Evolutionary conservation across 2,113 vertebrate genomes (phyloP).

Genomic region (Typhlomys cinereus): DNA sequence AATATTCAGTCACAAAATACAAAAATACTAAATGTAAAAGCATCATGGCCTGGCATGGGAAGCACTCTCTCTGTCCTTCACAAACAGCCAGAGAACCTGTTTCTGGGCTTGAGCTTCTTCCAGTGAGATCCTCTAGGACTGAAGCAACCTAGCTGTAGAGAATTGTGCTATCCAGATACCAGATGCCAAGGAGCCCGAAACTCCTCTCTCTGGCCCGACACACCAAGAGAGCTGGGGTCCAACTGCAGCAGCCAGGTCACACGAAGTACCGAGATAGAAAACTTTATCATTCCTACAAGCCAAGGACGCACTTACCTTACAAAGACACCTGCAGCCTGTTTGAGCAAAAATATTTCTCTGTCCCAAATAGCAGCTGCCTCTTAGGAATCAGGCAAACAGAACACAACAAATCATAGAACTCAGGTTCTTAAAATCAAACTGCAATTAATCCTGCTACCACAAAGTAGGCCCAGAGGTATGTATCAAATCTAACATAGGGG

Average conservation of each 20-base stretch:
- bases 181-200: background rate
- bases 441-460: background rate
- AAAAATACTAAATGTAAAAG: background rate
- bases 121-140: background rate
- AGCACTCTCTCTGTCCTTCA: background rate
- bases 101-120: background rate
- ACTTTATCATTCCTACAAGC: background rate
- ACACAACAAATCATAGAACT: background rate
- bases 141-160: background rate
- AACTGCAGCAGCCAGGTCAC: background rate
- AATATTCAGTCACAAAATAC: background rate
- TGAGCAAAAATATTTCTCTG: background rate
- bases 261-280: background rate
- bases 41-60: background rate
- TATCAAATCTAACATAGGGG: background rate
- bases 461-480: background rate
- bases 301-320: background rate
- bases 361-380: background rate
- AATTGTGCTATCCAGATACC: background rate
- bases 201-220: background rate
- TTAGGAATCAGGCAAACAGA: background rate
- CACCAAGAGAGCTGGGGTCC: background rate
- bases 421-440: background rate
- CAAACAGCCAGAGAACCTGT: background rate
- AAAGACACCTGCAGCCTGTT: background rate